Evolutionary conservation across 1,140 invertebrate genomes (phyloP).

Genomic region (Hyles euphorbiae): DNA sequence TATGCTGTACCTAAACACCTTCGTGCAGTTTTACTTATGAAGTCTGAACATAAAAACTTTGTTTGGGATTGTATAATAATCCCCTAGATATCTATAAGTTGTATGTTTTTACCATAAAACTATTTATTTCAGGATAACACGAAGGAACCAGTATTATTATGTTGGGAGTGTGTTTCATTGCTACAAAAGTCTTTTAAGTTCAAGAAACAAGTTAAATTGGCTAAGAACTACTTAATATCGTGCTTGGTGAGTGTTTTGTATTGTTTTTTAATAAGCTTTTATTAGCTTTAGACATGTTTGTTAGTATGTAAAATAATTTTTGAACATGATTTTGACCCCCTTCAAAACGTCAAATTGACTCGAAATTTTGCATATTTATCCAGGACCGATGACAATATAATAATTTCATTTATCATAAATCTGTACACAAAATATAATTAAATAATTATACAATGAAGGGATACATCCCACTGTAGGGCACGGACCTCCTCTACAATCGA

Average conservation of each 20-base stretch:
- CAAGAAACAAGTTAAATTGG: slow-evolving; percentile 29
- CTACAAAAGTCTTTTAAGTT: slow-evolving; percentile 29
- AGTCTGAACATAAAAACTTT: no score
- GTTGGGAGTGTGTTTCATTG: slow-evolving; percentile 42
- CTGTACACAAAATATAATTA: background rate
- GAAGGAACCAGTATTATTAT: slow-evolving; percentile 22
- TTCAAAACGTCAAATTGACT: no score
- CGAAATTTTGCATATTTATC: no score
- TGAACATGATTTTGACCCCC: background rate
- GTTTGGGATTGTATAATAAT: no score
- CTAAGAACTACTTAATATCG: slow-evolving; percentile 17
- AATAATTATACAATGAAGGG: background rate
- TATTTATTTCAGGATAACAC: slow-evolving; percentile 20
- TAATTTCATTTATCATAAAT: slow-evolving; percentile 5
- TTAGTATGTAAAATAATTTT: background rate
- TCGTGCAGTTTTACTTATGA: no score
- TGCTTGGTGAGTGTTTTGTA: slow-evolving; percentile 1
- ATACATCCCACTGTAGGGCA: no score
- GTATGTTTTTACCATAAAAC: slow-evolving; percentile 5
- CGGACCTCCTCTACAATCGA: no score
- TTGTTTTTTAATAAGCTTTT: background rate
- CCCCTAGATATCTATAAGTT: background rate
- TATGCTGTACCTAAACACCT: no score
- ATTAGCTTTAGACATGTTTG: no score
- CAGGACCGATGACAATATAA: background rate